These are phyloP conservation scores for Synanthedon myopaeformis DNA, from an alignment of 2,888 invertebrate species.

Conservation along the genomic window DNA sequence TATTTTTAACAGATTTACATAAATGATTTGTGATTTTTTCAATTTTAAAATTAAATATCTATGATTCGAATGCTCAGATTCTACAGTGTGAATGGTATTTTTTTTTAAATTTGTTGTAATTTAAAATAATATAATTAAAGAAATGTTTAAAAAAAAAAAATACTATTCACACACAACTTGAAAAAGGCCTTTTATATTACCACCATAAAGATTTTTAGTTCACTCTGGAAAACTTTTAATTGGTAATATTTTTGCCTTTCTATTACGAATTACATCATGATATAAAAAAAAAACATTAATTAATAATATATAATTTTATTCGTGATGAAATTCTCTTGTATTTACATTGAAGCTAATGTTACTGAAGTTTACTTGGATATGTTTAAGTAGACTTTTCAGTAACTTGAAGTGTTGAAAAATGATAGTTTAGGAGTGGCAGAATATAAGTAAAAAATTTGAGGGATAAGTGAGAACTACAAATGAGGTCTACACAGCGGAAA, in stretches of 20 bases:
- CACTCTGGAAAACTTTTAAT: background rate
- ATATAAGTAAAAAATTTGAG: constrained; percentile 35
- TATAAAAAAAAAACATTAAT: background rate
- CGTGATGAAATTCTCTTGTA: constrained; percentile 25
- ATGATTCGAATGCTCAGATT: no score
- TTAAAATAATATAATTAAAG: no score
- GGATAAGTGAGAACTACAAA: constrained; percentile 68
- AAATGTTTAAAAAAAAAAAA: no score
- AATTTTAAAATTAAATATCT: no score
- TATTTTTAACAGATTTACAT: no score
- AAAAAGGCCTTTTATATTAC: background rate
- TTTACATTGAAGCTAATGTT: constrained; percentile 1
- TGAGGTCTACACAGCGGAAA: constrained; percentile 60
- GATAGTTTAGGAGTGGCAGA: constrained; percentile 32
- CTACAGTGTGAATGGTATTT: no score
- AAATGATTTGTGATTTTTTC: no score
- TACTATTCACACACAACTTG: no score
- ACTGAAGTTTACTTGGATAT: background rate
- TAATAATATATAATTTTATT: background rate
- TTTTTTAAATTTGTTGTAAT: no score
- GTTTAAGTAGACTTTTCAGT: constrained; percentile 19
- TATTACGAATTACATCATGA: constrained; percentile 26
- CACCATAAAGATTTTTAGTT: background rate
- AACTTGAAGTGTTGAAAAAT: constrained; percentile 7
- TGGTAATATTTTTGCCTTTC: constrained; percentile 7